Conservation (phyloP, 2,113 vertebrate species). For the Urocitellus parryii region DNA sequence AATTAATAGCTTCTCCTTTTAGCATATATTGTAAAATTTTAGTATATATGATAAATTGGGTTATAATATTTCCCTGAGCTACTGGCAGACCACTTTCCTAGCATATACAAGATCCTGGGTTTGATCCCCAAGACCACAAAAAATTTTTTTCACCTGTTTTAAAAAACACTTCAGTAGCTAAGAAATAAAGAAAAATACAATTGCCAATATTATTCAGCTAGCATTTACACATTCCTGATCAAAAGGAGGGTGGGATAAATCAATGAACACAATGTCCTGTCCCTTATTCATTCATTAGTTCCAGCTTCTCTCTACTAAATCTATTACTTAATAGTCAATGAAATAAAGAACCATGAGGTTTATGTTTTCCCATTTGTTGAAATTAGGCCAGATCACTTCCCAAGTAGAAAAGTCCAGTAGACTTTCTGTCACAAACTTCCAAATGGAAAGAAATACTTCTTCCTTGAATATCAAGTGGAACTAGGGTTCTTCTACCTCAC, state of each 20-base stretch:
- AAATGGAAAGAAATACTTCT: neutral
- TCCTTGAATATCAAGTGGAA: neutral
- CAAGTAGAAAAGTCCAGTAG: neutral
- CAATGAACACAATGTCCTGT: neutral
- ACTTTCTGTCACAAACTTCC: neutral
- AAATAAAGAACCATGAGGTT: neutral
- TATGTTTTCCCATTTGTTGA: conserved; percentile 13
- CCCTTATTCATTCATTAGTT: conserved; percentile 5
- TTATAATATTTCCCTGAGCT: neutral
- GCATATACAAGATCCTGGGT: neutral
- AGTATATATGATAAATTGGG: neutral
- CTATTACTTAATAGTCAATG: neutral
- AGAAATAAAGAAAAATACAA: neutral
- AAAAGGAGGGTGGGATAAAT: neutral
- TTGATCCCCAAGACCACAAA: neutral
- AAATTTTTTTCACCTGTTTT: neutral
- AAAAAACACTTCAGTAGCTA: neutral
- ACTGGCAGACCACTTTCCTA: neutral
- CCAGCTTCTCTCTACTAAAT: neutral
- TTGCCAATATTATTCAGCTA: neutral
- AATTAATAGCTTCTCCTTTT: conserved; percentile 34
- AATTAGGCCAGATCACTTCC: neutral
- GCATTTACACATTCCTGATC: neutral
- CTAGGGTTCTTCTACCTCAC: neutral
- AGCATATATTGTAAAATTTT: neutral